Percentiles rank a stretch among this genome's conserved stretches.
Evolutionary conservation across 2,888 invertebrate genomes (phyloP).

Genomic region (Scaptomyza cyrtandrae): DNA sequence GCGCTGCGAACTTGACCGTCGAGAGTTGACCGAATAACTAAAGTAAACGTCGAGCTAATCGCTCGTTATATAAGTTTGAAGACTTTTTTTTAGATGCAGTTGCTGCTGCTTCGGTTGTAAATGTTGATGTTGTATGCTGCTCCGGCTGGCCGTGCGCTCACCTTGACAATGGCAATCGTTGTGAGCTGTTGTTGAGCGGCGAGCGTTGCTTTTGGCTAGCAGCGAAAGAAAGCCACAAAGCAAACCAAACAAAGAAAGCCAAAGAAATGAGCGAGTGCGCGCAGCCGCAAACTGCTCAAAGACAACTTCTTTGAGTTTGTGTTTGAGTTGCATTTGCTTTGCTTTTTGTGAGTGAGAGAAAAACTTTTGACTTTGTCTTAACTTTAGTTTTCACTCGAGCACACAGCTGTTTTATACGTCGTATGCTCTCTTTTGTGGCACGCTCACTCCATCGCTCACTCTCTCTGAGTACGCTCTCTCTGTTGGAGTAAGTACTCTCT

Average conservation of each 20-base stretch:
- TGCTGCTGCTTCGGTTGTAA: conserved; percentile 42
- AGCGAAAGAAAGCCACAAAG: conserved; percentile 72
- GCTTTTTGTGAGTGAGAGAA: conserved; percentile 27
- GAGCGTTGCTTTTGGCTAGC: conserved; percentile 60
- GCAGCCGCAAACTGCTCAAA: conserved; percentile 65
- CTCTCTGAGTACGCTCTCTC: conserved; percentile 17
- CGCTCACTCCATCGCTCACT: conserved; percentile 16
- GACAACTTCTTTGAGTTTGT: conserved; percentile 40
- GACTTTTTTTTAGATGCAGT: conserved; percentile 75
- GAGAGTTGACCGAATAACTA: conserved; percentile 85
- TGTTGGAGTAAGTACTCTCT: conserved; percentile 24
- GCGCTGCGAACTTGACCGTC: conserved; percentile 84
- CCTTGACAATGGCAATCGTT: conserved; percentile 83
- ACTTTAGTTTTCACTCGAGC: conserved; percentile 40
- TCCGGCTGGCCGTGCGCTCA: conserved; percentile 80
- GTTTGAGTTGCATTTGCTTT: conserved; percentile 40
- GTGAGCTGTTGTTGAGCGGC: conserved; percentile 67
- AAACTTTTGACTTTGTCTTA: conserved; percentile 16
- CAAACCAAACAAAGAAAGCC: conserved; percentile 76
- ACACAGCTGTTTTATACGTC: conserved; percentile 30
- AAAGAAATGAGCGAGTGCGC: conserved; percentile 55
- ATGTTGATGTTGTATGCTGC: conserved; percentile 32
- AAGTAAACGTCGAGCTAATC: conserved; percentile 83
- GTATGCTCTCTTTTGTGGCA: conserved; percentile 8
- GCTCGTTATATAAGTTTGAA: conserved; percentile 84